A percentile compares a stretch with the other conserved stretches of the same genome.
Evolutionary conservation across 1,140 invertebrate species (phyloP).

Genomic region (Aphelenchoides fujianensis): DNA sequence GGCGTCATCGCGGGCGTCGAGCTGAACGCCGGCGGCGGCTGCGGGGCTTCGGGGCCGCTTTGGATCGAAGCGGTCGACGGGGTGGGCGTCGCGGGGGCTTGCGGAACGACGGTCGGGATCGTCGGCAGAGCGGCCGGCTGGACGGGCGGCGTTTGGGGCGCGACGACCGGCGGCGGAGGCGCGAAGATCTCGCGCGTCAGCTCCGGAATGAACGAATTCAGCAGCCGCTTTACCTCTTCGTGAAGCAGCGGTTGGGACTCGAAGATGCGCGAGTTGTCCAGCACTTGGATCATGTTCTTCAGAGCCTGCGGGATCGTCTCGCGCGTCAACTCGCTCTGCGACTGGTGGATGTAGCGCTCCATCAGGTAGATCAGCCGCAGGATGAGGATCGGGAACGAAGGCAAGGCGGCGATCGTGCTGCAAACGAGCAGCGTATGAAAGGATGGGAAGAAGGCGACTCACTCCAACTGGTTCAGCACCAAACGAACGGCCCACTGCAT

Average conservation of each 20-base stretch:
- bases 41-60: no score
- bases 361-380: constrained; percentile 79
- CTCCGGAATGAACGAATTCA: constrained; percentile 9
- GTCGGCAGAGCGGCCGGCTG: not conserved
- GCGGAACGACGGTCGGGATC: no score
- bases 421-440: constrained; percentile 16
- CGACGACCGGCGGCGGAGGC: not conserved
- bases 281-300: constrained; percentile 95
- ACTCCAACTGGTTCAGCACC: constrained; percentile 34
- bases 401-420: constrained; percentile 19
- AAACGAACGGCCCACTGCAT: constrained; percentile 87
- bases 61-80: no score
- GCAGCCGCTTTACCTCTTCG: constrained; percentile 16
- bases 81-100: no score
- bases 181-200: constrained; percentile 8
- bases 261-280: constrained; percentile 69
- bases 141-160: not conserved
- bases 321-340: constrained; percentile 63
- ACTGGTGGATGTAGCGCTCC: constrained; percentile 83
- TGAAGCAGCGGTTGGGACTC: constrained; percentile 9
- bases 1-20: no score
- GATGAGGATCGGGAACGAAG: constrained; percentile 81
- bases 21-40: no score
- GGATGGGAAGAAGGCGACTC: constrained; percentile 5
- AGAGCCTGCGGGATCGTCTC: constrained; percentile 92